These are phyloP conservation scores for Pachliopta kotzebuea DNA, from an alignment of 2,888 invertebrate genomes.

Conservation along the genomic window DNA sequence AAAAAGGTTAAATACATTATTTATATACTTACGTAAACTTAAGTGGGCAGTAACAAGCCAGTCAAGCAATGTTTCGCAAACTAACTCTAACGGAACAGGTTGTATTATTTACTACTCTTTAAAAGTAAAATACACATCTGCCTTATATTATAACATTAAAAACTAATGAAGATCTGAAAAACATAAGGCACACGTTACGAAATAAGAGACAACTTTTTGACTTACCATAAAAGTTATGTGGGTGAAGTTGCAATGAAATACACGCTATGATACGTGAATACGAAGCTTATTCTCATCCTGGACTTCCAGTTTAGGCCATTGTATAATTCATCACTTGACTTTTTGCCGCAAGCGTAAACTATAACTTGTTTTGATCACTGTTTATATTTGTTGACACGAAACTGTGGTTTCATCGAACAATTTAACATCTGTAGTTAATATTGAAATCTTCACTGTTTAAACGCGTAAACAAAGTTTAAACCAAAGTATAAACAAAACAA, in stretches of 20 bases:
- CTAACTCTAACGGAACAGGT: constrained; percentile 7
- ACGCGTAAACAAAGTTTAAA: constrained; percentile 30
- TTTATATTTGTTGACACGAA: constrained; percentile 75
- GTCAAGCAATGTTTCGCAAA: constrained; percentile 31
- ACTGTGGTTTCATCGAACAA: constrained; percentile 66
- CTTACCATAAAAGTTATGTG: constrained; percentile 77
- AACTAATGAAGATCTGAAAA: constrained; percentile 32
- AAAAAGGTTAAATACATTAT: constrained; percentile 13
- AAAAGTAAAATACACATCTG: constrained; percentile 1
- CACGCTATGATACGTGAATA: constrained; percentile 54
- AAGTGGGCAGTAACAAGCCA: constrained; percentile 32
- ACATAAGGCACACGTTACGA: constrained; percentile 59
- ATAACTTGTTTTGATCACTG: constrained; percentile 67
- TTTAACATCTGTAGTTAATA: constrained; percentile 64
- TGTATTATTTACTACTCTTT: constrained; percentile 4
- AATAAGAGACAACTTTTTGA: constrained; percentile 69
- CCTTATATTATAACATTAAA: background rate
- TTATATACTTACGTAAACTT: constrained; percentile 30
- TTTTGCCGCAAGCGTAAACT: constrained; percentile 52
- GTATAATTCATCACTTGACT: constrained; percentile 69
- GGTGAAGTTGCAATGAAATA: constrained; percentile 64
- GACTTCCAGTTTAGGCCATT: constrained; percentile 66
- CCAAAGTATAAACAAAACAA: constrained; percentile 34
- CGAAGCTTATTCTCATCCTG: constrained; percentile 67
- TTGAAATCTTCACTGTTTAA: constrained; percentile 62